Base-by-base conservation (phyloP, 92 coral and sea anemone genomes). In the Heteractis magnifica region DNA sequence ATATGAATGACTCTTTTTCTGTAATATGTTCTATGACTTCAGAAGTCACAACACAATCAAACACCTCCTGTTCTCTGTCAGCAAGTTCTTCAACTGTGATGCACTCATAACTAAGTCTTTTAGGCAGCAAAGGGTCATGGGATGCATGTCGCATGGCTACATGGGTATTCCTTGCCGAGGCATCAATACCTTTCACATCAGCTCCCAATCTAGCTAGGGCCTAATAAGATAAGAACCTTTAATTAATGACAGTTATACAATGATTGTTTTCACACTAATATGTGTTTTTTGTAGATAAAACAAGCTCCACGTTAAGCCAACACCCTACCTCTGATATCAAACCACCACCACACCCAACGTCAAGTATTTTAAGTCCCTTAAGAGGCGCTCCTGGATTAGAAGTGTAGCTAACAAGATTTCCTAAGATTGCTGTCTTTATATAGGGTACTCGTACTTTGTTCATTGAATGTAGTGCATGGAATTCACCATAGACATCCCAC, bases 281-380 rank as follows among this genome's bases (percentile, higher is more conserved):
- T 53, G 58, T 8, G 58, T 4, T 12, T 7, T 8, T 8, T 53
- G 58, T 5, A 53, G 58, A 53, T 53, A 12, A 53, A 53, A 34
- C 44, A 34, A 34, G 44, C 3, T 34, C 44, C 44, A 34, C 3
- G 44, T 34, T 34, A 34, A 34, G 44, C 44, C 44, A 34, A 18
- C 72, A 5, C 10, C 56, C 16, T 81, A 94, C 99, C 97, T 96
- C 98, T 8, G 93, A 87, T 41, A 96, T 75, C 56, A 96, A 90
- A 6, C 99, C 99, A 34, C 99, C 99, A 64, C 99, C 99, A 86
- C 99, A 96, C 13, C 99, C 99, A 52, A 94, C 89, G 75, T 96
- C 99, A 49, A 96, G 85, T 44, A 96, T 84, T 59, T 82, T 87
- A 41, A 85, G 79, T 16, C 91, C 94, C 53, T 75, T 71, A 8